phyloP scores from a whole-genome alignment of 2,113 vertebrate genomes.

The Halichoeres trimaculatus region DNA sequence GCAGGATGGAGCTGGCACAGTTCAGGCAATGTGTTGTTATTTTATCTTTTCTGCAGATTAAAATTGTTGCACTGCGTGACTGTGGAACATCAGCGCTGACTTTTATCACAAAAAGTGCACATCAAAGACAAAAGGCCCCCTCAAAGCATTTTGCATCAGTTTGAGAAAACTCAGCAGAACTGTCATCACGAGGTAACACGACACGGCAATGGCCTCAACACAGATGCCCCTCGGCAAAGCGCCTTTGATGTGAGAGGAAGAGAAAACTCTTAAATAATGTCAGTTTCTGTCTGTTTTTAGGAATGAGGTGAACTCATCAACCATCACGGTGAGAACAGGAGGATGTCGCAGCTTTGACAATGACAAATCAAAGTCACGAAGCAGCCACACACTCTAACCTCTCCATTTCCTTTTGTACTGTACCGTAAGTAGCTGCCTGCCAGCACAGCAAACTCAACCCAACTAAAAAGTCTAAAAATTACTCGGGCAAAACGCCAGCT shows the following conservation, averaged over 20 bases:
- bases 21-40: slow-evolving; percentile 34
- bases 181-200: slow-evolving; percentile 53
- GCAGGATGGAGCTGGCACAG: slow-evolving; percentile 45
- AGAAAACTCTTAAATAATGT: slow-evolving; percentile 47
- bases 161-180: slow-evolving; percentile 61
- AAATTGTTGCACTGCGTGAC: slow-evolving; percentile 46
- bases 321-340: slow-evolving; percentile 22
- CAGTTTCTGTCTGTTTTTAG: slow-evolving; percentile 30
- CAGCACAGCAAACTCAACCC: slow-evolving; percentile 43
- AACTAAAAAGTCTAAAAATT: slow-evolving; percentile 51
- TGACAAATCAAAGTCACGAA: slow-evolving; percentile 66
- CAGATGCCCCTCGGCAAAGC: slow-evolving; percentile 40
- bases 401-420: slow-evolving; percentile 18
- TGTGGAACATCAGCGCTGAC: slow-evolving; percentile 50
- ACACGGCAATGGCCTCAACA: slow-evolving; percentile 42
- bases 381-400: slow-evolving; percentile 23
- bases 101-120: slow-evolving; percentile 56
- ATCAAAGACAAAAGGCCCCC: slow-evolving; percentile 55
- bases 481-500: slow-evolving; percentile 38
- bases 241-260: slow-evolving; percentile 47
- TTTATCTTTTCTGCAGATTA: slow-evolving; percentile 49
- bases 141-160: slow-evolving; percentile 50
- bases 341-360: slow-evolving; percentile 44
- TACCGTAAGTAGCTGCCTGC: slow-evolving; percentile 42
- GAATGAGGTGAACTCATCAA: slow-evolving; percentile 51